Conservation (phyloP, 2,797 vertebrate genomes). For the Crax fasciolata region DNA sequence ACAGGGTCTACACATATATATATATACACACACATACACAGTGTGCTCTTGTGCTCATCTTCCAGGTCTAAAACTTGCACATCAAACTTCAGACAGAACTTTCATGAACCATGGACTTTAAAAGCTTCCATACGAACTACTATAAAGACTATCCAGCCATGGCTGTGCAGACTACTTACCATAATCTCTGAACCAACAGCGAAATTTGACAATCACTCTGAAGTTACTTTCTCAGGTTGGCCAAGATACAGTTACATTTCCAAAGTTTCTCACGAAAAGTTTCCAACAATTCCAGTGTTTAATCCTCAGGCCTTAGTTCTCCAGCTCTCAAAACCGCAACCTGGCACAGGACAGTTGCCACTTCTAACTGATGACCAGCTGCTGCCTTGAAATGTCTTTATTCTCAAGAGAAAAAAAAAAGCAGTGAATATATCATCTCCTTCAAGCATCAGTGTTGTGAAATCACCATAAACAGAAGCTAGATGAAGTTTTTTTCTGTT, state of each 20-base stretch:
- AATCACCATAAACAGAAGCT: not conserved
- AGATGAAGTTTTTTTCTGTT: not conserved
- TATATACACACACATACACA: rapidly evolving
- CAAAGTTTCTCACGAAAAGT: not conserved
- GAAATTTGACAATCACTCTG: not conserved
- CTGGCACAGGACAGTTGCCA: not conserved
- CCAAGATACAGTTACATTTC: not conserved
- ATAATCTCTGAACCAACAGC: not conserved
- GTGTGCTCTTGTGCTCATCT: not conserved
- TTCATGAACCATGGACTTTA: not conserved
- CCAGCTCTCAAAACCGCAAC: not conserved
- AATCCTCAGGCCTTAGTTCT: not conserved
- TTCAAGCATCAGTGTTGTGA: not conserved
- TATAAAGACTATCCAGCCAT: not conserved
- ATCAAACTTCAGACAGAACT: not conserved
- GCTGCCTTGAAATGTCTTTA: not conserved
- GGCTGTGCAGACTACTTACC: not conserved
- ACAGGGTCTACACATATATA: too few relatives aligned
- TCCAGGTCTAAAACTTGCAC: not conserved
- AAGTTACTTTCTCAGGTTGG: not conserved
- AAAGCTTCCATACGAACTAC: not conserved
- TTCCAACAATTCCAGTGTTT: not conserved
- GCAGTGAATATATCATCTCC: not conserved
- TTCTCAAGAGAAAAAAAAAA: not conserved
- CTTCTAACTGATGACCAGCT: not conserved